A percentile compares a stretch with the other conserved stretches of the same genome.
Conservation (phyloP, 2,113 vertebrate genomes). For the Sphyrna mokarran region DNA sequence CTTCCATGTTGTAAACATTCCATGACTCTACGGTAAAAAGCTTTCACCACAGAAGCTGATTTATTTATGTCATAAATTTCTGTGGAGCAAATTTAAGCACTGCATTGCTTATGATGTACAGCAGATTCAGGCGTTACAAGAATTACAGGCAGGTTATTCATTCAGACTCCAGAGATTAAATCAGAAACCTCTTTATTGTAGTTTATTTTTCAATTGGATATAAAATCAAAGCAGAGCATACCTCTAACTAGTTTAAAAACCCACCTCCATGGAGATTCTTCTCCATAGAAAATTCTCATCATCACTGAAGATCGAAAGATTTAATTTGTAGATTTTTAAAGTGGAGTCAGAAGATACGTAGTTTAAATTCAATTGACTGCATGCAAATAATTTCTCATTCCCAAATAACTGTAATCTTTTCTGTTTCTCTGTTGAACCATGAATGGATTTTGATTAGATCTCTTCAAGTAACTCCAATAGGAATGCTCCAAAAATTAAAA, state of each 20-base stretch:
- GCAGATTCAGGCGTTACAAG: not conserved
- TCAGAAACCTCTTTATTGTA: not conserved
- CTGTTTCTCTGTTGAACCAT: conserved; percentile 12
- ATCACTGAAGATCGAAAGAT: not conserved
- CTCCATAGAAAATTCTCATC: not conserved
- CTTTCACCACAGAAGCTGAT: not conserved
- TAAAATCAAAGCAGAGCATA: not conserved
- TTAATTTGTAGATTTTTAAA: conserved; percentile 22
- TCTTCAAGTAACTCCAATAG: not conserved
- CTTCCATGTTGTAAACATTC: no score
- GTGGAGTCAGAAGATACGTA: not conserved
- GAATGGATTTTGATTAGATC: conserved; percentile 22
- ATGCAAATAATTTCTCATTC: conserved; percentile 5
- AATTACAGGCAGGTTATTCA: not conserved
- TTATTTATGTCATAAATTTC: not conserved
- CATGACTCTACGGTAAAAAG: not conserved
- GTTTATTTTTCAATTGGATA: not conserved
- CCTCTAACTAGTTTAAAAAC: not conserved
- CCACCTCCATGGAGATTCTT: not conserved
- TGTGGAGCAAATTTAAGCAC: not conserved
- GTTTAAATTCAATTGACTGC: not conserved
- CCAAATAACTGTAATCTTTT: conserved; percentile 11
- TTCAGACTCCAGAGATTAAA: not conserved
- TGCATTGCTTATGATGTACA: no score
- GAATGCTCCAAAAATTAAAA: not conserved